Percentiles rank a stretch among this genome's conserved stretches.
These are phyloP conservation scores for Myotis vivesi DNA, from an alignment of 2,797 vertebrate genomes.

Conservation along the genomic window DNA sequence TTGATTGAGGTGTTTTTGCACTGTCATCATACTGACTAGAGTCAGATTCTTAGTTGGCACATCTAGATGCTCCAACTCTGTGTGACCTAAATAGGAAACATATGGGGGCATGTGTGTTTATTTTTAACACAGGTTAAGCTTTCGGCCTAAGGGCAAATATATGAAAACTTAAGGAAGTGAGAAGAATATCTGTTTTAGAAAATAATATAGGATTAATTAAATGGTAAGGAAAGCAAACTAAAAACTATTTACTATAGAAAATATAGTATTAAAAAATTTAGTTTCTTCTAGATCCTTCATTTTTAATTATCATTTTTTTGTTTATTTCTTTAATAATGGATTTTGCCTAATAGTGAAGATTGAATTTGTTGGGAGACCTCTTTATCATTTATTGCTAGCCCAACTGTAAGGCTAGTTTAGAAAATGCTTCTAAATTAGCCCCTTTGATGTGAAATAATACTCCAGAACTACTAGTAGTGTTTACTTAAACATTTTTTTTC, in stretches of 20 bases:
- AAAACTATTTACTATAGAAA: background rate
- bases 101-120: slow-evolving; percentile 79
- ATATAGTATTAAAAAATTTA: background rate
- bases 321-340: slow-evolving; percentile 54
- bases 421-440: background rate
- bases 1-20: slow-evolving; percentile 83
- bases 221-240: background rate
- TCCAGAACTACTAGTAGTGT: slow-evolving; percentile 75
- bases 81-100: slow-evolving; percentile 87
- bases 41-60: slow-evolving; percentile 86
- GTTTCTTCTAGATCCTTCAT: slow-evolving; percentile 45
- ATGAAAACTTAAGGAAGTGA: slow-evolving; percentile 61
- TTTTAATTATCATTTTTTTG: slow-evolving; percentile 37
- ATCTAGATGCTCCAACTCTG: slow-evolving; percentile 78
- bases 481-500: slow-evolving; percentile 80
- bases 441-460: slow-evolving; percentile 58
- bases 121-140: slow-evolving; percentile 85
- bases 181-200: slow-evolving; percentile 62
- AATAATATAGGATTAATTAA: slow-evolving; percentile 37
- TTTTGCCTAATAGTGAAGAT: background rate
- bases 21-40: slow-evolving; percentile 85
- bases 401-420: slow-evolving; percentile 20
- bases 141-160: slow-evolving; percentile 59
- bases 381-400: slow-evolving; percentile 23
- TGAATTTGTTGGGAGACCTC: background rate